A percentile compares a stretch with the other conserved stretches of the same genome.
phyloP scores from a whole-genome alignment of 1,140 invertebrate genomes.

The Bombus affinis region DNA sequence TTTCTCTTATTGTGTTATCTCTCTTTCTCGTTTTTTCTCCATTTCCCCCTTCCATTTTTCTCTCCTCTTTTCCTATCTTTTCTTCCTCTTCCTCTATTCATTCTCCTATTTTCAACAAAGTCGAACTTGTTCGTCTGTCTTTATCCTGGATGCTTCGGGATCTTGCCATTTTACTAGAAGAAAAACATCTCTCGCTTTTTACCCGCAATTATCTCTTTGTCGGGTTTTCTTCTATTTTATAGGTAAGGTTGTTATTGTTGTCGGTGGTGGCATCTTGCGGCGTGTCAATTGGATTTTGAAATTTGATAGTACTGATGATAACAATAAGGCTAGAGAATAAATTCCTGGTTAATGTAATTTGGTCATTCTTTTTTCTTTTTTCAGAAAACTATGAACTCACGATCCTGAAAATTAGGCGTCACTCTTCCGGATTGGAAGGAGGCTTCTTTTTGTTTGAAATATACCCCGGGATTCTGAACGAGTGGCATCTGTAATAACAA shows the following conservation, averaged over 20 bases:
- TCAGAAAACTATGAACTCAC: slow-evolving; percentile 33
- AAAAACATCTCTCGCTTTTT: slow-evolving; percentile 72
- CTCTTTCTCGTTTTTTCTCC: neutral
- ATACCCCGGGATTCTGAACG: slow-evolving; percentile 70
- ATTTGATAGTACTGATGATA: neutral
- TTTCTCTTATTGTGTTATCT: neutral
- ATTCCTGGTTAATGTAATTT: neutral
- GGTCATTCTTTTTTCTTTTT: neutral
- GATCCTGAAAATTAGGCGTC: slow-evolving; percentile 64
- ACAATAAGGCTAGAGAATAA: neutral
- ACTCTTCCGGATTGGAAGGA: slow-evolving; percentile 64
- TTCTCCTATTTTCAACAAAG: neutral
- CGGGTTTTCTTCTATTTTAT: slow-evolving; percentile 65
- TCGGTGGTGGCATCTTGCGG: neutral
- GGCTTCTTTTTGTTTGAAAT: slow-evolving; percentile 79
- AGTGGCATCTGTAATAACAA: slow-evolving; percentile 80
- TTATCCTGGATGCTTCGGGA: slow-evolving; percentile 62
- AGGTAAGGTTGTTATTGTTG: slow-evolving; percentile 12
- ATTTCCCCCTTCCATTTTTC: slow-evolving; percentile 1
- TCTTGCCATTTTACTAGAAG: slow-evolving; percentile 73
- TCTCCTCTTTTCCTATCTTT: neutral
- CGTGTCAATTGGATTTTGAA: too few species aligned
- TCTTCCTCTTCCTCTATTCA: neutral
- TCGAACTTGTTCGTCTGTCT: neutral
- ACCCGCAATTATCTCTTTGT: slow-evolving; percentile 72